Base-by-base conservation (phyloP, 2,888 invertebrate genomes). In the Carpatolechia fugitivella region DNA sequence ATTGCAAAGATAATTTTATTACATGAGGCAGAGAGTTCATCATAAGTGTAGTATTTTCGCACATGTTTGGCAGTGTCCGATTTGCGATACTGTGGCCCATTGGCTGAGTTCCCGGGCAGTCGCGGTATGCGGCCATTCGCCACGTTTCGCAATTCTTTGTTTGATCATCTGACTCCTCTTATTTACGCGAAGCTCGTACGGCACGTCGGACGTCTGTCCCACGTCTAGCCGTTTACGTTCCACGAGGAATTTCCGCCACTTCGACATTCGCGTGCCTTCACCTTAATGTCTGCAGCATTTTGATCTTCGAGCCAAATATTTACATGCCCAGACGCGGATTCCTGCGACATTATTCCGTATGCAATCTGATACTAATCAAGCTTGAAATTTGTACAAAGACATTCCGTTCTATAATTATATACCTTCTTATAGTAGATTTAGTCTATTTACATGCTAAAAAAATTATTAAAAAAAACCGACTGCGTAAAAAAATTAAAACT, bases 81-180 rank as follows among this genome's bases (percentile, higher is more conserved):
- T 76, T 65, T 67, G 72, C 70, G 62, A 70, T 75, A 71, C 64
- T 67, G 73, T 75, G 71, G 76, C 74, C 78, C 79, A 79, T 85
- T 87, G 87, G 87, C 87, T 78, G 69, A 64, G 82, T 82, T 86
- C 87, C 86, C 85, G 76, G 59, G 63, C 63, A 72, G 70, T 60
- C 65, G 70, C 65, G 82, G 82, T 80, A 80, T 85, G 84, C 83
- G 82, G 76, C 70, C 76, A 69, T 69, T 69, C 67, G 74, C 77
- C 72, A 76, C 79, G 78, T 84, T 84, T 81, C 84, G 81, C 82
- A 82, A 84, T 82, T 82, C 82, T 83, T 85, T 80, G 82, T 82
- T 80, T 81, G 76, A 79, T 78, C 77, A 78, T 76, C 72, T 74
- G 78, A 79, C 73, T 79, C 76, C 72, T 66, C 74, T 74, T 80